These are phyloP conservation scores for Hemibagrus guttatus DNA, from an alignment of 2,797 vertebrate genomes.

Conservation along the genomic window DNA sequence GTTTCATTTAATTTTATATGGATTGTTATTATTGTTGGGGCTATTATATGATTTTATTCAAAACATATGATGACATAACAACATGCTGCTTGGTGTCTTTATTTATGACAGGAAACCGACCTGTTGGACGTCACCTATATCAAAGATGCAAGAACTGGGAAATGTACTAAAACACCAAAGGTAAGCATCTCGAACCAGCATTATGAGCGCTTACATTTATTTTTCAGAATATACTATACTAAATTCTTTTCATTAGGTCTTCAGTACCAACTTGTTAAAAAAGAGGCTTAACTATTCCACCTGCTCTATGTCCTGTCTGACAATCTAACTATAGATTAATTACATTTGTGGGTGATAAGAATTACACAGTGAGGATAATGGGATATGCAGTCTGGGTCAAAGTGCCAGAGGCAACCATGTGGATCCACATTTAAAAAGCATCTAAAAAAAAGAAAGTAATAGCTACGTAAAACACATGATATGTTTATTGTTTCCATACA, in stretches of 20 bases:
- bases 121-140: slow-evolving; percentile 79
- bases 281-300: slow-evolving; percentile 33
- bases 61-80: background rate
- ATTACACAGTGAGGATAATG: slow-evolving; percentile 52
- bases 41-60: background rate
- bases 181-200: slow-evolving; percentile 57
- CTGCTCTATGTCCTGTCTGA: slow-evolving; percentile 33
- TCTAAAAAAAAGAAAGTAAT: slow-evolving; percentile 28
- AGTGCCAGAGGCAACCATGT: slow-evolving; percentile 54
- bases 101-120: slow-evolving; percentile 76
- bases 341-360: slow-evolving; percentile 48
- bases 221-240: slow-evolving; percentile 2
- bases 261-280: slow-evolving; percentile 21
- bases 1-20: background rate
- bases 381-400: slow-evolving; percentile 44
- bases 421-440: slow-evolving; percentile 20
- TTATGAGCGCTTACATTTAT: background rate
- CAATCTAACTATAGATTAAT: slow-evolving; percentile 55
- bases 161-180: slow-evolving; percentile 79
- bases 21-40: background rate
- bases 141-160: slow-evolving; percentile 80
- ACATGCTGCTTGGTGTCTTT: slow-evolving; percentile 22
- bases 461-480: background rate
- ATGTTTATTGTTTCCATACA: background rate
- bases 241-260: slow-evolving; percentile 13